Conservation (phyloP, 2,797 vertebrate species). For the Clamator glandarius region DNA sequence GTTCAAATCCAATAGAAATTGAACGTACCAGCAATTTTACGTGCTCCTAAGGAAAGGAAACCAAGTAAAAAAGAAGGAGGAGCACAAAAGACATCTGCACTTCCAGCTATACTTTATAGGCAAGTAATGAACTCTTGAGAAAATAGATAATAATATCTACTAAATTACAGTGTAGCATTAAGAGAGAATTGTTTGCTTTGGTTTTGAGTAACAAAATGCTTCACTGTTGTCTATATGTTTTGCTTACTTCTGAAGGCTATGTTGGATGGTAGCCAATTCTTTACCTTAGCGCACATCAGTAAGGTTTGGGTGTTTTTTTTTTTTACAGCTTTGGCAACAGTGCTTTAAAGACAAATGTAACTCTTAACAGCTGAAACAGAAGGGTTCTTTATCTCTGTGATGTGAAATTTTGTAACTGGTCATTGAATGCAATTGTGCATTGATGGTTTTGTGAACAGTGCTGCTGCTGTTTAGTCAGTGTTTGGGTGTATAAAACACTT, state of each 20-base stretch:
- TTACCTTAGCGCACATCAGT: neutral
- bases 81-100: slow-evolving; percentile 86
- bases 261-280: neutral
- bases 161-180: neutral
- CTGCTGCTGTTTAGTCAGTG: neutral
- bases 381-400: neutral
- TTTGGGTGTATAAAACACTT: neutral
- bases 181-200: neutral
- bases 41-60: slow-evolving; percentile 95
- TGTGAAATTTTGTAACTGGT: neutral
- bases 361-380: neutral
- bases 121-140: slow-evolving; percentile 69
- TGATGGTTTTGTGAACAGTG: neutral
- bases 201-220: neutral
- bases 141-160: neutral
- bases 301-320: neutral
- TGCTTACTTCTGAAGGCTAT: neutral
- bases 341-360: neutral
- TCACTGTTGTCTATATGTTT: accelerated
- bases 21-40: slow-evolving; percentile 90
- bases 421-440: neutral
- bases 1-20: slow-evolving; percentile 86
- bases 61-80: slow-evolving; percentile 97
- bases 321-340: neutral
- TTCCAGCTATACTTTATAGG: slow-evolving; percentile 96